Evolutionary conservation across 2,888 invertebrate genomes (phyloP).

Genomic region (Chaetoderma sp.): DNA sequence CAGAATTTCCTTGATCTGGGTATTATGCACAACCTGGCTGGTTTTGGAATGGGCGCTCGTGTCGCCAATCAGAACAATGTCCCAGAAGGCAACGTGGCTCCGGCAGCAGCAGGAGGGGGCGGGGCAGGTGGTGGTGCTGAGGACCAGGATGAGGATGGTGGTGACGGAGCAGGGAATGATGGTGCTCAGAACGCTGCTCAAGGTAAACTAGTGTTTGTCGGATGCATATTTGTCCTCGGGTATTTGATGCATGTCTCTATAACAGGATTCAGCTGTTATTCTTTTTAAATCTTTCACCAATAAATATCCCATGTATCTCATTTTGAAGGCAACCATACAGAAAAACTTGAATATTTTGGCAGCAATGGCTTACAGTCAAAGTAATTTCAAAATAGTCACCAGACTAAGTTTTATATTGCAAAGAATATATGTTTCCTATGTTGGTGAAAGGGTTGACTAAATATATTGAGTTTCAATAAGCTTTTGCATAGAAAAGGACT

Average conservation of each 20-base stretch:
- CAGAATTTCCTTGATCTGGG: conserved; percentile 55
- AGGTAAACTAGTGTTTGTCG: conserved; percentile 48
- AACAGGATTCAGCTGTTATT: neutral
- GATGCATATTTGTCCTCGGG: neutral
- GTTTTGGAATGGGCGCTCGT: conserved; percentile 48
- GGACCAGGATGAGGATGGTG: conserved; percentile 31
- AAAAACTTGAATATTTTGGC: no score
- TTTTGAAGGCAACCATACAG: no score
- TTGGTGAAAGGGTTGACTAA: no score
- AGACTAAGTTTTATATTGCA: no score
- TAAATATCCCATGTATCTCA: no score
- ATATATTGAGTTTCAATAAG: no score
- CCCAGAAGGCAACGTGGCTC: conserved; percentile 32
- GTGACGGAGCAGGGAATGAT: conserved; percentile 38
- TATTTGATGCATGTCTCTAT: no score
- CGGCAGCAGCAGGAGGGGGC: conserved; percentile 48
- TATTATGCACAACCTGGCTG: conserved; percentile 52
- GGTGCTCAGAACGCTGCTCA: conserved; percentile 65
- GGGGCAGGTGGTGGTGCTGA: conserved; percentile 52
- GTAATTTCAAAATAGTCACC: no score
- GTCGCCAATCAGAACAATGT: conserved; percentile 49
- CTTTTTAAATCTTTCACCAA: no score
- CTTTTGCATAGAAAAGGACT: no score
- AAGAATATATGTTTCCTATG: no score
- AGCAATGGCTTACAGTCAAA: no score